These are phyloP conservation scores for Baryphthengus martii DNA, from an alignment of 2,113 vertebrate species.

Conservation along the genomic window DNA sequence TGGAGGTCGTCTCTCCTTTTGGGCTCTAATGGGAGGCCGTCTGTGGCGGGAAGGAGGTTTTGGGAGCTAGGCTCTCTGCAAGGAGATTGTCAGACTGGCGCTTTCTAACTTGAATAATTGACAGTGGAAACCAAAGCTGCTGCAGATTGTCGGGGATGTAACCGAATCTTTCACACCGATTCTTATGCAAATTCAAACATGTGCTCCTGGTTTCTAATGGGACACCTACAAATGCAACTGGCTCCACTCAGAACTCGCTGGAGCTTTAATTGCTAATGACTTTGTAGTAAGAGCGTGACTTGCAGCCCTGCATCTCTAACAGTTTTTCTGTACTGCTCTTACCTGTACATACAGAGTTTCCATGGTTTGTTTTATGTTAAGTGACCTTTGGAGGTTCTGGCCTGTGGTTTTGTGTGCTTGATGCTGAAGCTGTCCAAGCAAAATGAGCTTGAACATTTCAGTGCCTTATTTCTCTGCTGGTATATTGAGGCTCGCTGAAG, in stretches of 20 bases:
- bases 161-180: slow-evolving; percentile 45
- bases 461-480: background rate
- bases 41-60: background rate
- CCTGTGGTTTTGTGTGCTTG: background rate
- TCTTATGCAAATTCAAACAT: slow-evolving; percentile 39
- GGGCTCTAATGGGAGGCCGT: background rate
- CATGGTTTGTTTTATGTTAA: fast-evolving
- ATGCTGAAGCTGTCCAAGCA: background rate
- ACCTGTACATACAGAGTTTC: background rate
- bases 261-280: background rate
- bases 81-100: background rate
- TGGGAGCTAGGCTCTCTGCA: background rate
- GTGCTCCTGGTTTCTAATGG: slow-evolving; percentile 4
- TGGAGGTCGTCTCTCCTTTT: background rate
- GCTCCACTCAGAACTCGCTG: background rate
- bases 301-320: background rate
- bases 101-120: background rate
- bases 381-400: background rate
- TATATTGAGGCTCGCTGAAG: background rate
- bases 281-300: background rate
- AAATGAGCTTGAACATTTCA: background rate
- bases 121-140: slow-evolving; percentile 1
- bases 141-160: slow-evolving; percentile 23
- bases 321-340: background rate
- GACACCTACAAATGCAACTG: background rate